Evolutionary conservation across 1,140 invertebrate species (phyloP).

Genomic region (Eupristina koningsbergeri): DNA sequence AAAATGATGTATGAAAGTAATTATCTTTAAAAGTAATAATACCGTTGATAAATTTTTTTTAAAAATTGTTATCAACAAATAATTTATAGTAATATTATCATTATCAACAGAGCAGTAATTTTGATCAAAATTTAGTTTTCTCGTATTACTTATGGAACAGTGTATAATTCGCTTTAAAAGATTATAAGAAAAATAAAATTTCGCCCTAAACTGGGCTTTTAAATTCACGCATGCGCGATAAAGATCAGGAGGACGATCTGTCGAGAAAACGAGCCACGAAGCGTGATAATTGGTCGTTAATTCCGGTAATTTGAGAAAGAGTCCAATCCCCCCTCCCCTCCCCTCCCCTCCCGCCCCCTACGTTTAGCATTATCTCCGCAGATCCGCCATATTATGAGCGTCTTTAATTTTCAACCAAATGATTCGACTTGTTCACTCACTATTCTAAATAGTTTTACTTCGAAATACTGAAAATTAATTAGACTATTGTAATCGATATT

Average conservation of each 20-base stretch:
- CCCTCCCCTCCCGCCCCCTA: slow-evolving; percentile 48
- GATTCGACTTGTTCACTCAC: neutral
- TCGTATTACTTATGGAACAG: too few species aligned
- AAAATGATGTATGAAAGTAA: too few species aligned
- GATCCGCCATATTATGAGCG: neutral
- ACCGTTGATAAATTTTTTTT: too few species aligned
- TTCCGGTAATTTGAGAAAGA: slow-evolving; percentile 47
- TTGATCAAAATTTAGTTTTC: too few species aligned
- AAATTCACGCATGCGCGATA: slow-evolving; percentile 8
- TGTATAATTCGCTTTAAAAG: too few species aligned
- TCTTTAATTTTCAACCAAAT: slow-evolving; percentile 12
- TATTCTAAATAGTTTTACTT: neutral
- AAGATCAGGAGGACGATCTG: slow-evolving; percentile 3
- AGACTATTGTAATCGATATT: neutral
- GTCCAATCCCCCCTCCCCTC: slow-evolving; percentile 41
- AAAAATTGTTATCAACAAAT: too few species aligned
- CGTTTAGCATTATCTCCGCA: slow-evolving; percentile 40
- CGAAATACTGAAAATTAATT: neutral
- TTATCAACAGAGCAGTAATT: too few species aligned
- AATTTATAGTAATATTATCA: too few species aligned
- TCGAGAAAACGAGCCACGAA: slow-evolving; percentile 31
- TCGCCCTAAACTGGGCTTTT: neutral
- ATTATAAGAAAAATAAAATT: neutral
- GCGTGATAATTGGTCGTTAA: slow-evolving; percentile 46
- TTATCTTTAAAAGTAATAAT: too few species aligned